Percentiles rank a stretch among this genome's conserved stretches.
Conservation (phyloP, 2,888 invertebrate genomes). For the Hyposoter dolosus region DNA sequence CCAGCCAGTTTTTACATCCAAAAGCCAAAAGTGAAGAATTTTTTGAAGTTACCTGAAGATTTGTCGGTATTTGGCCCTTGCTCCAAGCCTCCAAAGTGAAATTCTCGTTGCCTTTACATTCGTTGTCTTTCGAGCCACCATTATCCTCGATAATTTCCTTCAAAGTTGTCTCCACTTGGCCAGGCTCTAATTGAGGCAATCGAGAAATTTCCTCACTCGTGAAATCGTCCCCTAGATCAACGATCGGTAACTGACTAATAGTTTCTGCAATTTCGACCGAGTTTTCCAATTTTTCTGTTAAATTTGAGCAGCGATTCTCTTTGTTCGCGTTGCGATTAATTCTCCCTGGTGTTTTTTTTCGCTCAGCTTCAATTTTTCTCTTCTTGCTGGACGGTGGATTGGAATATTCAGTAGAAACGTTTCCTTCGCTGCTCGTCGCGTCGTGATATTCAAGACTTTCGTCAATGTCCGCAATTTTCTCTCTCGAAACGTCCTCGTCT, state of each 20-base stretch:
- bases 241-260: constrained; percentile 78
- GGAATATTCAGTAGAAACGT: neutral
- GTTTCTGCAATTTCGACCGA: constrained; percentile 65
- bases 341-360: neutral
- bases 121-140: constrained; percentile 8
- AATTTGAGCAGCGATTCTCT: constrained; percentile 47
- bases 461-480: neutral
- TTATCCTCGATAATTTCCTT: neutral
- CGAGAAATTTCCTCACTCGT: constrained; percentile 66
- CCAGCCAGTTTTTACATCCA: too few relatives aligned
- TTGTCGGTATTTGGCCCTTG: constrained; percentile 78
- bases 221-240: constrained; percentile 82
- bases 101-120: neutral
- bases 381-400: constrained; percentile 73
- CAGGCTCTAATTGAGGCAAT: constrained; percentile 46
- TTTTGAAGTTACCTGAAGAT: constrained; percentile 55
- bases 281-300: neutral
- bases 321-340: constrained; percentile 30
- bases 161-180: constrained; percentile 33
- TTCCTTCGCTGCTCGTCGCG: constrained; percentile 35
- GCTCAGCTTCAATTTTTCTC: constrained; percentile 69
- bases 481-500: neutral
- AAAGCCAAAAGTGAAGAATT: neutral
- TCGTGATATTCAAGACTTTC: constrained; percentile 6
- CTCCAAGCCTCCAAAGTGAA: constrained; percentile 79